Base-by-base conservation (phyloP, 2,797 vertebrate genomes). In the Chaunax sp. region DNA sequence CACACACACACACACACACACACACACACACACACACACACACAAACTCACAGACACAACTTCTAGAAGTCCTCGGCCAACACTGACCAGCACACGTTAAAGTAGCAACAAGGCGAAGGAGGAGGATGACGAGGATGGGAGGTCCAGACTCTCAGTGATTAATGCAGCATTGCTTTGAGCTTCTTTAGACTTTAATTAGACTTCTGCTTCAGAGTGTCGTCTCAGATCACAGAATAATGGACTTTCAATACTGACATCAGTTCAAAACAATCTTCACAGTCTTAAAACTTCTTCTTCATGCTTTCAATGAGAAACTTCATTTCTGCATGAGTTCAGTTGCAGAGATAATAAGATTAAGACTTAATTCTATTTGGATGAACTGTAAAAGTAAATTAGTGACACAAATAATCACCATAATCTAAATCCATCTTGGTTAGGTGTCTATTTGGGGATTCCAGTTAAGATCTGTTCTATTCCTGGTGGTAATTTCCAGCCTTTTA, bases 21-120 rank as follows among this genome's bases (percentile, higher is more conserved):
- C 49, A 50, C 45, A 46, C 62, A 59, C 22, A 50, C 53, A 44
- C 28, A 61, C 44, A 60, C 43, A 49, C 19, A 26, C 45, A 47
- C 63, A 51, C 37, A 56, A 59, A 64, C 52, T 40, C 35, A 56
- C 45, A 52, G 41, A 50, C 45, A 46, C 62, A 59, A 50, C 78
- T 78, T 75, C 58, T 64, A 79, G 55, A 80, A 74, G 77, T 82
- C 69, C 37, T 77, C 23, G 0, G 28, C 61, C 59, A 28, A 52
- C 59, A 75, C 60, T 63, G 53, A 57, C 44, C 56, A 45, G 49
- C 49, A 15, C 38, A 75, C 64, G 60, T 72, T 50, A 69, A 78
- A 81, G 76, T 28, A 49, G 55, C 0, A 40, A 30, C 1, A 47
- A 70, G 37, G 9, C 35, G 15, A 25, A 67, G 23, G 49, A 47